Conservation (phyloP, 2,888 invertebrate species). For the Baronia brevicornis region DNA sequence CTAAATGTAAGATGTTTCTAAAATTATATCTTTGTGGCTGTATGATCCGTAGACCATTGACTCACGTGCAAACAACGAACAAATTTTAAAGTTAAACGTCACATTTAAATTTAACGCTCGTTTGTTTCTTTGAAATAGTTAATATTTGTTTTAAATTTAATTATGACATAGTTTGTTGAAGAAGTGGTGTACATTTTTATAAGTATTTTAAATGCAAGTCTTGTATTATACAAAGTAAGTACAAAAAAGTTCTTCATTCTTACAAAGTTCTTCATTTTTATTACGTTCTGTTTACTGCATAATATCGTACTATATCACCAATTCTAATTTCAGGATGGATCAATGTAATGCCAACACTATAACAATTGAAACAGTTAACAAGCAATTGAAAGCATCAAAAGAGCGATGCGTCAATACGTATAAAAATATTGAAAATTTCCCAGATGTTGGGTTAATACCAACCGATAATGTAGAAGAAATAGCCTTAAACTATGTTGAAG, state of each 20-base stretch:
- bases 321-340: constrained; percentile 35
- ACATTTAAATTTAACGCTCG: too few species aligned
- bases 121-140: too few species aligned
- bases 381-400: constrained; percentile 44
- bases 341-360: constrained; percentile 30
- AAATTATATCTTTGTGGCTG: too few species aligned
- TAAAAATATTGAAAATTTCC: constrained; percentile 44
- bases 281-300: background rate
- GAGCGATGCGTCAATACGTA: constrained; percentile 41
- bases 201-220: too few species aligned
- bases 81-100: too few species aligned
- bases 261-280: background rate
- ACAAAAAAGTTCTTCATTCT: too few species aligned
- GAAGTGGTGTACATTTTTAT: too few species aligned
- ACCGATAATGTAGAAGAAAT: constrained; percentile 36
- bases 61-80: too few species aligned
- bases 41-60: too few species aligned
- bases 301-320: background rate
- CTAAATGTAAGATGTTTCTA: too few species aligned
- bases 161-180: too few species aligned
- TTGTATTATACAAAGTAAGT: background rate
- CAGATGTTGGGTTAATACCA: constrained; percentile 28
- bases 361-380: constrained; percentile 37
- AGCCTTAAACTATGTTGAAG: constrained; percentile 42
- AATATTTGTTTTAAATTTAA: too few species aligned